Evolutionary conservation across 1,140 invertebrate species (phyloP).

Genomic region (Chironomus striatipennis): DNA sequence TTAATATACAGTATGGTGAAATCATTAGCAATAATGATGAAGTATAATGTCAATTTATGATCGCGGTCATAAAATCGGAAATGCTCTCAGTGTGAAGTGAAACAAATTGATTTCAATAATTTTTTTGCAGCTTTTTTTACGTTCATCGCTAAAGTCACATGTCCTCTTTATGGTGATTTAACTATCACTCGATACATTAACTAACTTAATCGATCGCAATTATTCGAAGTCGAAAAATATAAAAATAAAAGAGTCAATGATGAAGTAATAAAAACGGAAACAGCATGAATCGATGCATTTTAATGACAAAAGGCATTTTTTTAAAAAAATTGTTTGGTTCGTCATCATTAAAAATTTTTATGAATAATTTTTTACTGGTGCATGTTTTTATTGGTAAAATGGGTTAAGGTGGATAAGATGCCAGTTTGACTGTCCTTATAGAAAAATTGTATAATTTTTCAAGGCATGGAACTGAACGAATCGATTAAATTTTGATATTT

Average conservation of each 20-base stretch:
- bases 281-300: conserved; percentile 11
- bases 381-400: background rate
- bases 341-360: background rate
- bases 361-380: background rate
- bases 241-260: background rate
- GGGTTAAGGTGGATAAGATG: too few species aligned
- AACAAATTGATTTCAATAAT: too few species aligned
- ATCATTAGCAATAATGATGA: too few species aligned
- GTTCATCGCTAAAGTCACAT: background rate
- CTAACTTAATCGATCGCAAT: background rate
- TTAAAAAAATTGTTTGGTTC: background rate
- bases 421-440: too few species aligned
- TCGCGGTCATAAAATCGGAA: too few species aligned
- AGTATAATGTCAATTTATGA: too few species aligned
- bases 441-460: too few species aligned
- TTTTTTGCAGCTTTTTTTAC: background rate
- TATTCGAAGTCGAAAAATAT: background rate
- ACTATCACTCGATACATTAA: conserved; percentile 7
- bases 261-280: background rate
- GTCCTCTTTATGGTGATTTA: background rate
- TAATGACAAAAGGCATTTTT: background rate
- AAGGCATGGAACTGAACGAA: too few species aligned
- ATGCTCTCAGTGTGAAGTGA: too few species aligned
- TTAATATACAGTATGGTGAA: too few species aligned
- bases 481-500: too few species aligned